Conservation (phyloP, 1,140 invertebrate species). For the Musca domestica region DNA sequence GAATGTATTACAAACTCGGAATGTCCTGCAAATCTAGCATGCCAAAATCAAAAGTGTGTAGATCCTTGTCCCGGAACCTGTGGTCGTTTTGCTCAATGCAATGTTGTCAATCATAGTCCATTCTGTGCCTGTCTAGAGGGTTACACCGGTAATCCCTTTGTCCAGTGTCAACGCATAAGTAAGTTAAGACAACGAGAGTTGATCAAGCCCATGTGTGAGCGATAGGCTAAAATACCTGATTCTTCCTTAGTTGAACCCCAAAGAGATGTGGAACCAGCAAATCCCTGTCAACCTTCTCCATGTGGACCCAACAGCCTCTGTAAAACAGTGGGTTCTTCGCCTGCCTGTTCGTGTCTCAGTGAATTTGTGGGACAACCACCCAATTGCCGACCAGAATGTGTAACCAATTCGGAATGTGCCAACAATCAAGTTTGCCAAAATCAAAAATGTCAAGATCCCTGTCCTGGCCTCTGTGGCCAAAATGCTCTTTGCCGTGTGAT, state of each 20-base stretch:
- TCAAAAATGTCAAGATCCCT: slow-evolving; percentile 70
- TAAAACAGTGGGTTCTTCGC: slow-evolving; percentile 58
- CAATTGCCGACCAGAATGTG: slow-evolving; percentile 67
- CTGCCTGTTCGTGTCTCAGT: slow-evolving; percentile 62
- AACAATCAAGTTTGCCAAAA: slow-evolving; percentile 61
- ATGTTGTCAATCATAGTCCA: slow-evolving; percentile 64
- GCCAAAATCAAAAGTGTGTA: slow-evolving; percentile 68
- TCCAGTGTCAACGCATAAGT: slow-evolving; percentile 64
- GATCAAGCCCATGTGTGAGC: neutral
- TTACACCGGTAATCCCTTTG: slow-evolving; percentile 63
- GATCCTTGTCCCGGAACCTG: slow-evolving; percentile 69
- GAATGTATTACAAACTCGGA: slow-evolving; percentile 67
- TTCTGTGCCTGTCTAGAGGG: slow-evolving; percentile 64
- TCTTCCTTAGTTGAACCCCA: slow-evolving; percentile 40
- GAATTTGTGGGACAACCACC: slow-evolving; percentile 67
- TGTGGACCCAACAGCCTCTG: slow-evolving; percentile 76
- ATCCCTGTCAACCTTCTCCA: slow-evolving; percentile 72
- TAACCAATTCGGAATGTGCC: slow-evolving; percentile 65
- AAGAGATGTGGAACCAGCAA: slow-evolving; percentile 40
- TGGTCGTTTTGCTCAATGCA: slow-evolving; percentile 63
- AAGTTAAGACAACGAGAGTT: slow-evolving; percentile 38
- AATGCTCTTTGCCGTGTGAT: slow-evolving; percentile 71
- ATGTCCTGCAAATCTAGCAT: slow-evolving; percentile 64
- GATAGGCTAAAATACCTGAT: neutral
- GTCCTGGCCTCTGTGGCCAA: slow-evolving; percentile 70